phyloP scores from a whole-genome alignment of 2,888 invertebrate species.

The Gortyna flavago region DNA sequence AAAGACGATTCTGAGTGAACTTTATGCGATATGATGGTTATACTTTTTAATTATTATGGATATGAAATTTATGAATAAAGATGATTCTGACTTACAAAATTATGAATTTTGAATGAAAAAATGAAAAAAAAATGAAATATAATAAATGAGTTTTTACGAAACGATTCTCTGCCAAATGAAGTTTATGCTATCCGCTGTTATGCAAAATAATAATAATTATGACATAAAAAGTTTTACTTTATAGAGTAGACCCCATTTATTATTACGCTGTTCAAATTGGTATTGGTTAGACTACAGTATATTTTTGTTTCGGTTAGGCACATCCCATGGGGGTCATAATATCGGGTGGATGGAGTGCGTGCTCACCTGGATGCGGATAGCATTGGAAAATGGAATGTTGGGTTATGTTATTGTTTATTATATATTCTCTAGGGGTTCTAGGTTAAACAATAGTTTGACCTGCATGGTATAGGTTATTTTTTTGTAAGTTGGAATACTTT shows the following conservation, averaged over 20 bases:
- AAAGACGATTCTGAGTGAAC: no score
- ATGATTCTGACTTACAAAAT: no score
- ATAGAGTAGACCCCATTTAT: background rate
- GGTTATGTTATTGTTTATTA: background rate
- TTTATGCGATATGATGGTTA: no score
- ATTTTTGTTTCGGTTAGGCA: constrained; percentile 25
- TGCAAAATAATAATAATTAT: background rate
- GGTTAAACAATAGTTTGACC: background rate
- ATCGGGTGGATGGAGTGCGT: constrained; percentile 15
- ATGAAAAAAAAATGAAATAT: no score
- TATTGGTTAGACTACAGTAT: constrained; percentile 5
- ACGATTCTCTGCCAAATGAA: background rate
- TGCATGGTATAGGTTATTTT: background rate
- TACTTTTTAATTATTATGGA: no score
- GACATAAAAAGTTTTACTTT: background rate
- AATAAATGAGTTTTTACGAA: background rate
- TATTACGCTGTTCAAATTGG: constrained; percentile 12
- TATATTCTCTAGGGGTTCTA: background rate
- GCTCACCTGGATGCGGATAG: constrained; percentile 1
- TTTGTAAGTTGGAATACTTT: background rate
- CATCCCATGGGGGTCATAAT: constrained; percentile 24
- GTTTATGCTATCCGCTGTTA: background rate
- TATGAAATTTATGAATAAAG: no score
- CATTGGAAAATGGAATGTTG: constrained; percentile 9
- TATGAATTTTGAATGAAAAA: no score